phyloP scores from a whole-genome alignment of 2,797 vertebrate genomes.

The Tachyglossus aculeatus region DNA sequence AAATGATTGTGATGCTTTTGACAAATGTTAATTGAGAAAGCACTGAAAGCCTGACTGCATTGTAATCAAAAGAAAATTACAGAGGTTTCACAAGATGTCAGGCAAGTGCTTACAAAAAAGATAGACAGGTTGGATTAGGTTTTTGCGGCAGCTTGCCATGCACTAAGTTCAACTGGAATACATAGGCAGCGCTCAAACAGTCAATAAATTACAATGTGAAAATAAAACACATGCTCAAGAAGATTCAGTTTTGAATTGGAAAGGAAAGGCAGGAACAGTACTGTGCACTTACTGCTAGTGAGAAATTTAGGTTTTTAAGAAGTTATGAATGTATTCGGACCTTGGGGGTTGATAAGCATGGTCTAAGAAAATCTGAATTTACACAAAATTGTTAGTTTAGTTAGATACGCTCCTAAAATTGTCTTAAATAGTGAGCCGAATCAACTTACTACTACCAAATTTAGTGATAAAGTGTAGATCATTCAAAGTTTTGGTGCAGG shows the following conservation, averaged over 20 bases:
- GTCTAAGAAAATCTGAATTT: too few relatives aligned
- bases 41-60: slow-evolving; percentile 71
- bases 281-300: background rate
- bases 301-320: background rate
- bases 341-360: too few relatives aligned
- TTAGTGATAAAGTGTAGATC: too few relatives aligned
- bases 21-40: slow-evolving; percentile 84
- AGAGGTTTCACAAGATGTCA: slow-evolving; percentile 75
- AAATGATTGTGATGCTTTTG: slow-evolving; percentile 70
- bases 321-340: too few relatives aligned
- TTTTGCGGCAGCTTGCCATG: slow-evolving; percentile 48
- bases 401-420: too few relatives aligned
- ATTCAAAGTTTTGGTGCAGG: too few relatives aligned
- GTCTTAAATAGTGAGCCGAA: too few relatives aligned
- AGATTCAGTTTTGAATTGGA: slow-evolving; percentile 28
- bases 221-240: slow-evolving; percentile 38
- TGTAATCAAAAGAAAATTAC: slow-evolving; percentile 79
- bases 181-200: slow-evolving; percentile 44
- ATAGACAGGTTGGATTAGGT: slow-evolving; percentile 60
- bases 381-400: too few relatives aligned
- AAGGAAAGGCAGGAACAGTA: background rate
- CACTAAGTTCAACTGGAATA: slow-evolving; percentile 50
- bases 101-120: slow-evolving; percentile 59
- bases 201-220: slow-evolving; percentile 52
- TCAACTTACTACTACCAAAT: too few relatives aligned